Percentiles rank a stretch among this genome's conserved stretches.
Conservation (phyloP, 2,888 invertebrate genomes). For the Cephus pulcher region DNA sequence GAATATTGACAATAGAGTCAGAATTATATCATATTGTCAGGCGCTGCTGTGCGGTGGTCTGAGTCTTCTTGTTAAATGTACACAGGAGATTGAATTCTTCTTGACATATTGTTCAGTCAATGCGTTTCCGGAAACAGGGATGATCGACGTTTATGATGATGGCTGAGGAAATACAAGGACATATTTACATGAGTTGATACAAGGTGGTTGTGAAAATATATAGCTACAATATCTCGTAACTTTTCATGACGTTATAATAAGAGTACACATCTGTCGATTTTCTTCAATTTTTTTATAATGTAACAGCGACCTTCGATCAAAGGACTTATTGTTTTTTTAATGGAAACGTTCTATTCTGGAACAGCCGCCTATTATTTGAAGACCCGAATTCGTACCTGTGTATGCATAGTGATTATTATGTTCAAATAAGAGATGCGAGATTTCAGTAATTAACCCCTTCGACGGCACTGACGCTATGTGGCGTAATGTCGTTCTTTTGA, state of each 20-base stretch:
- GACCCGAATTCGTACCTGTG: not conserved
- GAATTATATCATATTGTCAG: not conserved
- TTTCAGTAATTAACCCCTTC: not conserved
- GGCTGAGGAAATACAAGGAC: not conserved
- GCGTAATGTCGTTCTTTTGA: too few species aligned
- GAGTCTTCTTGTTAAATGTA: not conserved
- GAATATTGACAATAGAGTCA: not conserved
- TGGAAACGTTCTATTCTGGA: not conserved
- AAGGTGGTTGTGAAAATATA: not conserved
- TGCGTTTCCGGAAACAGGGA: not conserved
- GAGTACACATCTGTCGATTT: not conserved
- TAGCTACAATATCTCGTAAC: not conserved
- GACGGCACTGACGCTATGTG: too few species aligned
- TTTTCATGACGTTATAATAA: not conserved
- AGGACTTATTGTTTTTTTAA: not conserved
- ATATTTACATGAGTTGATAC: not conserved
- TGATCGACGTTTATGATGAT: not conserved
- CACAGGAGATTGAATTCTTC: not conserved
- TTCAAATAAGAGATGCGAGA: not conserved
- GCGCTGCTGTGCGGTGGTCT: not conserved
- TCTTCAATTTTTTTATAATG: not conserved
- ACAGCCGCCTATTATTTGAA: not conserved
- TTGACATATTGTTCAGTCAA: not conserved
- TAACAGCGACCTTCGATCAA: not conserved
- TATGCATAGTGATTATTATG: not conserved